Conservation (phyloP, 2,797 vertebrate genomes). For the Psittacula echo region DNA sequence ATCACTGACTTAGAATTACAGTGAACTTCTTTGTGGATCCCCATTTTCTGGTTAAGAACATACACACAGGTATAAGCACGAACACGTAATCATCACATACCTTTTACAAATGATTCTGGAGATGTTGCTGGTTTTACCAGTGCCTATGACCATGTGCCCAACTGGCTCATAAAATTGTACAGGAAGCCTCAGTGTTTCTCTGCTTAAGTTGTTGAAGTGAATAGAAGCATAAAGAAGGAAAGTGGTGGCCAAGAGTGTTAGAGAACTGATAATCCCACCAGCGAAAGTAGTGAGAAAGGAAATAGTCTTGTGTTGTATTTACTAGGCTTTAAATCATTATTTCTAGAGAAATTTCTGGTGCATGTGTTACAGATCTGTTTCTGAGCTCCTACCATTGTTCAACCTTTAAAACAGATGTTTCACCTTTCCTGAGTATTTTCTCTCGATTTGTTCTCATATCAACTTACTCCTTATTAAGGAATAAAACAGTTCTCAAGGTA, state of each 20-base stretch:
- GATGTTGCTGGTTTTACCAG: not conserved
- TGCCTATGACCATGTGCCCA: rapidly evolving
- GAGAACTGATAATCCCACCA: not conserved
- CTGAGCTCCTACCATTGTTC: not conserved
- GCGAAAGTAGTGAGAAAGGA: not conserved
- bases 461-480: not conserved
- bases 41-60: not conserved
- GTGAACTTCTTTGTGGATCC: not conserved
- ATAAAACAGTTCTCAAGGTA: not conserved
- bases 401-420: not conserved
- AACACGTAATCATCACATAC: not conserved
- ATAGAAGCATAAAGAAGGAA: not conserved
- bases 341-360: not conserved
- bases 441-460: not conserved
- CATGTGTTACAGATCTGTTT: not conserved
- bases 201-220: not conserved
- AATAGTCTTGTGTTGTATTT: not conserved
- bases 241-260: not conserved
- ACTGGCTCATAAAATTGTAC: not conserved
- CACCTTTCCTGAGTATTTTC: not conserved
- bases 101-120: not conserved
- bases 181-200: not conserved
- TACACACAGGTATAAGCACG: not conserved
- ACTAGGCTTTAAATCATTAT: not conserved
- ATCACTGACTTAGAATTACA: not conserved